Conservation (phyloP, 1,140 invertebrate species). For the Hydropsyche tenuis region DNA sequence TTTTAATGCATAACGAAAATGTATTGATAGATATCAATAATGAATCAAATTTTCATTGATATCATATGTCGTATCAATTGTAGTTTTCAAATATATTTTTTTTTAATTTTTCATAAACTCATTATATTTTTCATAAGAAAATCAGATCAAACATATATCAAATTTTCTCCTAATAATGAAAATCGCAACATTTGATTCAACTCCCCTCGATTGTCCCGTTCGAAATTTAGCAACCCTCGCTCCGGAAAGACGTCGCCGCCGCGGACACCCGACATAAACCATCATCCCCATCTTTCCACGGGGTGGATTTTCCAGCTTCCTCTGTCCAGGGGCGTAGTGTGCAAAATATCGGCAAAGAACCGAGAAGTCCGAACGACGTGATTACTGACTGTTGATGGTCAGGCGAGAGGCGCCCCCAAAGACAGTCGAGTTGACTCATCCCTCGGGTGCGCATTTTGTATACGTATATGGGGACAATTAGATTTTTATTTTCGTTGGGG, state of each 20-base stretch:
- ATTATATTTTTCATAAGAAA: no score
- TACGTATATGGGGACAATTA: constrained; percentile 28
- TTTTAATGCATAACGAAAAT: no score
- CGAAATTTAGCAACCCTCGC: constrained; percentile 26
- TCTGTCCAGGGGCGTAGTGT: constrained; percentile 8
- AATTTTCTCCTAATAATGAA: no score
- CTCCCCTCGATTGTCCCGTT: no score
- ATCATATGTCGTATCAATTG: no score
- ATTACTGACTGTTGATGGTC: constrained; percentile 42
- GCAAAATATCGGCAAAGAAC: constrained; percentile 31
- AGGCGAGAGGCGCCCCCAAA: constrained; percentile 13
- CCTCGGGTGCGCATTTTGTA: background rate
- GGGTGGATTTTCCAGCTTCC: constrained; percentile 15
- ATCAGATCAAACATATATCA: no score
- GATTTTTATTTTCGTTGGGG: constrained; percentile 32
- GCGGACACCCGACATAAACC: constrained; percentile 45
- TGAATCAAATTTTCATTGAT: no score
- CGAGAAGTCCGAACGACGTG: constrained; percentile 38
- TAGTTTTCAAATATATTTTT: no score
- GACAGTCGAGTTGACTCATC: constrained; percentile 30
- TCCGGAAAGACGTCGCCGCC: constrained; percentile 13
- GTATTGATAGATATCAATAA: no score
- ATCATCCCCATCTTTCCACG: constrained; percentile 16
- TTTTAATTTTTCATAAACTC: no score
- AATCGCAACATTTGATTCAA: no score